Conservation (phyloP, 2,888 invertebrate genomes). For the Habrosyne pyritoides region DNA sequence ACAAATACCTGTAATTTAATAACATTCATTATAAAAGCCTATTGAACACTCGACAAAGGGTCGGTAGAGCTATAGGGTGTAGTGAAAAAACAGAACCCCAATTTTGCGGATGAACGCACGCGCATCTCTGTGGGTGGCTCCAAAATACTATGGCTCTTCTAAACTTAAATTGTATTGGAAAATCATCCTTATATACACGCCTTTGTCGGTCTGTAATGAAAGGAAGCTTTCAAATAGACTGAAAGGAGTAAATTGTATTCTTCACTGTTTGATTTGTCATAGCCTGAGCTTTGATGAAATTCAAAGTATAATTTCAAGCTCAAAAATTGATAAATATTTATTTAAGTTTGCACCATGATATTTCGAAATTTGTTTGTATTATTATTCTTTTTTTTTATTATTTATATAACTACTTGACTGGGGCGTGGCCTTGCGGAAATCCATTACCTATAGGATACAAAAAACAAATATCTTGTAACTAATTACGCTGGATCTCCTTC, state of each 20-base stretch:
- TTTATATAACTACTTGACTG: too few species aligned
- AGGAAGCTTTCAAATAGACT: not conserved
- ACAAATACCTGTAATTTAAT: slow-evolving; percentile 4
- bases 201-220: not conserved
- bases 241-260: not conserved
- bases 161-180: not conserved
- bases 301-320: too few species aligned
- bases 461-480: too few species aligned
- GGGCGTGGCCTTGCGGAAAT: too few species aligned
- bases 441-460: too few species aligned
- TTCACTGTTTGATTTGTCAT: not conserved
- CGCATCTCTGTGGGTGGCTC: slow-evolving; percentile 30
- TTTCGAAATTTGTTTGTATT: too few species aligned
- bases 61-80: slow-evolving; percentile 11
- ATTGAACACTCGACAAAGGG: slow-evolving; percentile 5
- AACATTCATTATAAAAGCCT: slow-evolving; percentile 1
- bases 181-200: not conserved
- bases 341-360: too few species aligned
- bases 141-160: not conserved
- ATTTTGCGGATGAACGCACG: slow-evolving; percentile 20
- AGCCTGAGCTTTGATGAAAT: too few species aligned
- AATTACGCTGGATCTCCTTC: too few species aligned
- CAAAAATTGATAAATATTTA: too few species aligned
- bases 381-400: too few species aligned
- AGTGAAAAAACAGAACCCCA: slow-evolving; percentile 7